Evolutionary conservation across 2,797 vertebrate genomes (phyloP).

Genomic region (Anas acuta): DNA sequence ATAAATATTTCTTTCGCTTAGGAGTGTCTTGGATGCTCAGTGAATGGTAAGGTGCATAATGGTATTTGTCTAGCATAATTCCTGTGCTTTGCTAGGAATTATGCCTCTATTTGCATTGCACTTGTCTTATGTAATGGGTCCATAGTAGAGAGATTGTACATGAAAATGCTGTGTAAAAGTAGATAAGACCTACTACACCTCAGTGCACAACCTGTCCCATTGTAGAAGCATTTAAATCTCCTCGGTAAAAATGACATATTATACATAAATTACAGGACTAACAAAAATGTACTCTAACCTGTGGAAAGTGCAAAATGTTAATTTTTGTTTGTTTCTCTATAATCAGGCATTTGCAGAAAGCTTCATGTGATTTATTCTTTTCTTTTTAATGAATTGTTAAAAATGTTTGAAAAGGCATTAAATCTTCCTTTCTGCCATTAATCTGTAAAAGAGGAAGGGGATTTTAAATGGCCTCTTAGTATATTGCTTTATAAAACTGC

Average conservation of each 20-base stretch:
- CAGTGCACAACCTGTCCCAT: conserved; percentile 14
- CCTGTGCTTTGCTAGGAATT: conserved; percentile 14
- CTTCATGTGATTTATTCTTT: conserved; percentile 71
- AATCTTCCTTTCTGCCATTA: conserved; percentile 77
- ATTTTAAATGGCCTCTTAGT: conserved; percentile 78
- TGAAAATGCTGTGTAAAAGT: conserved; percentile 20
- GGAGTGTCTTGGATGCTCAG: background rate
- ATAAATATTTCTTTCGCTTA: conserved; percentile 5
- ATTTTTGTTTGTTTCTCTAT: conserved; percentile 70
- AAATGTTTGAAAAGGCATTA: conserved; percentile 76
- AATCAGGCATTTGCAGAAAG: conserved; percentile 53
- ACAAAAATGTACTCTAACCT: conserved; percentile 55
- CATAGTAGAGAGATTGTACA: background rate
- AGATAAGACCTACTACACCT: background rate
- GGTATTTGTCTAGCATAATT: conserved; percentile 31
- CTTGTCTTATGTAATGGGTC: background rate
- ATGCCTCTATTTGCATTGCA: conserved; percentile 8
- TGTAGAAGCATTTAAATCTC: conserved; percentile 34
- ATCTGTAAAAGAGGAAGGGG: conserved; percentile 71
- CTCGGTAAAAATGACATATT: conserved; percentile 39
- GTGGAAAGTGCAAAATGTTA: conserved; percentile 60
- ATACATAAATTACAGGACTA: conserved; percentile 51
- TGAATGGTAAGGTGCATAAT: conserved; percentile 1
- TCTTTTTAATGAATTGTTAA: conserved; percentile 78
- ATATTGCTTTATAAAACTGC: conserved; percentile 81